Base-by-base conservation (phyloP, 2,113 vertebrate genomes). In the Labeo catla region DNA sequence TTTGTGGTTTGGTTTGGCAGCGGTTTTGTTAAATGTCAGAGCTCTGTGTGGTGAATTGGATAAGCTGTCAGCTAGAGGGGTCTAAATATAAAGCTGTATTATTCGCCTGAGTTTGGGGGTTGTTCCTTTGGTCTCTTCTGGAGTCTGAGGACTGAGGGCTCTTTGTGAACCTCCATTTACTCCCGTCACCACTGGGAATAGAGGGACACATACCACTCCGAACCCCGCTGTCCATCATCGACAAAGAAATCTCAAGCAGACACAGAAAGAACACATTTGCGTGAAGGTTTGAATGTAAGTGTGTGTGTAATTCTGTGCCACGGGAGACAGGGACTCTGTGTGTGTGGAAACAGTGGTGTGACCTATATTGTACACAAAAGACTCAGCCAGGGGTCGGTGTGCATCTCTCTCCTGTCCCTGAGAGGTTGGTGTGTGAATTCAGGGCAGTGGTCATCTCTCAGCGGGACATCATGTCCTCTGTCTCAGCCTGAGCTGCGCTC, bases 11-110 rank as follows among this genome's bases (percentile, higher is more conserved):
- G 66, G 45, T 86, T 78, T 81, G 84, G 16, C 84, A 80, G 50
- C 2, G 34, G 63, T 52, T 78, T 86, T 73, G 85, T 70, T 84
- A 87, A 89, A 89, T 87, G 88, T 89, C 88, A 89, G 76, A 36
- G 28, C 77, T 84, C 70, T 61, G 50, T 50, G 49, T 54, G 28
- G 66, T 28, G 43, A 63, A 45, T 43, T 61, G 43, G 77, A 86
- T 77, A 19, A 36, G 72, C 85, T 50, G 74, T 84, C 85, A 89
- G 68, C 4, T 78, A 87, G 79, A 86, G 61, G 76, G 50, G 80
- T 80, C 78, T 89, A 89, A 89, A 89, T 89, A 85, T 89, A 89
- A 89, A 83, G 83, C 83, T 77, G 80, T 59, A 89, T 89, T 89
- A 86, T 88, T 84, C 34, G 36, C 36, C 81, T 45, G 4, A 34